A percentile compares a stretch with the other conserved stretches of the same genome.
These are phyloP conservation scores for Maniola hyperantus DNA, from an alignment of 2,888 invertebrate genomes.

Conservation along the genomic window DNA sequence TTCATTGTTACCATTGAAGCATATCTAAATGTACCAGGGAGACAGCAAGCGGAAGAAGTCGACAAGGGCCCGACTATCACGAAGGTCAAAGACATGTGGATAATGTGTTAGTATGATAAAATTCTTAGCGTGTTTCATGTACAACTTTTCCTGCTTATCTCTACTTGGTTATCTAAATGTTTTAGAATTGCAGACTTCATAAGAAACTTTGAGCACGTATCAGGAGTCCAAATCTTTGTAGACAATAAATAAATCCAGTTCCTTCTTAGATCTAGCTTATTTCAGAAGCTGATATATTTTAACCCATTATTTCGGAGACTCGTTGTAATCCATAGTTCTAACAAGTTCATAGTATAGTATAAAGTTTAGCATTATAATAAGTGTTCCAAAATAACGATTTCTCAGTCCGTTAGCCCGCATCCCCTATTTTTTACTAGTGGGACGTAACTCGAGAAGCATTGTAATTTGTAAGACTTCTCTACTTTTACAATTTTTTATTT, in stretches of 20 bases:
- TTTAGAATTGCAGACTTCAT: not conserved
- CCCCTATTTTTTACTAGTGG: slow-evolving; percentile 39
- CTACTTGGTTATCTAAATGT: slow-evolving; percentile 7
- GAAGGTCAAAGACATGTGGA: slow-evolving; percentile 53
- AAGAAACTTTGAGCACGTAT: not conserved
- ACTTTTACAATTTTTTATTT: slow-evolving; percentile 4
- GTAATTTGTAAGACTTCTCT: slow-evolving; percentile 1
- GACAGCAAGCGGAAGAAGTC: slow-evolving; percentile 60
- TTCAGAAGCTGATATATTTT: not conserved
- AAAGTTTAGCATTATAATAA: not conserved
- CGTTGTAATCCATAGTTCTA: not conserved
- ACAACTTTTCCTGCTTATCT: slow-evolving; percentile 17
- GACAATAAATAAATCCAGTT: not conserved
- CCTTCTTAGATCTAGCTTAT: not conserved
- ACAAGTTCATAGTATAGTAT: not conserved
- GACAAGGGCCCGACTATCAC: slow-evolving; percentile 48
- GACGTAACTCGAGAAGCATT: not conserved
- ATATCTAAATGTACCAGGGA: slow-evolving; percentile 52
- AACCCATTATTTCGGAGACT: too few relatives aligned
- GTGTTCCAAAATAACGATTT: slow-evolving; percentile 20
- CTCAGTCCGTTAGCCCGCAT: slow-evolving; percentile 48
- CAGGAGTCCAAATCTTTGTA: not conserved
- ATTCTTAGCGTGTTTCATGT: slow-evolving; percentile 35
- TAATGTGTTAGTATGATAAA: slow-evolving; percentile 38
- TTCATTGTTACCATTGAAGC: slow-evolving; percentile 62